Conservation (phyloP, 2,797 vertebrate genomes). For the Danio choprae region DNA sequence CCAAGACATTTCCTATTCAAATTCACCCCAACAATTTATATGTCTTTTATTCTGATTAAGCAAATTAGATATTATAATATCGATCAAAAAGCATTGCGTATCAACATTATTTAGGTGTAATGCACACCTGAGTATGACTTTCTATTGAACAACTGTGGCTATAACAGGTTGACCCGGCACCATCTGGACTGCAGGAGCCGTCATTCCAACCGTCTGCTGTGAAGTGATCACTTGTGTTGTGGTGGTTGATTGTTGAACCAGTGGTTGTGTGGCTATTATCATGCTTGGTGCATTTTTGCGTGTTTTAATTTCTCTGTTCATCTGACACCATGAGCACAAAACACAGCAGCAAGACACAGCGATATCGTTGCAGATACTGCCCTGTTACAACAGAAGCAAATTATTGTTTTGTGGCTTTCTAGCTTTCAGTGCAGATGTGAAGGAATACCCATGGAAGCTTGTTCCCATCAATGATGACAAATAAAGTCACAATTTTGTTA, state of each 20-base stretch:
- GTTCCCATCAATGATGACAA: too few species aligned
- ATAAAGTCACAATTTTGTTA: too few species aligned
- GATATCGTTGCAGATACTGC: slow-evolving; percentile 70
- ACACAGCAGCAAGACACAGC: slow-evolving; percentile 59
- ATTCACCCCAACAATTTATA: neutral
- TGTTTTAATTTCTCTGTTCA: slow-evolving; percentile 68
- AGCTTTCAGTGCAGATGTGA: too few species aligned
- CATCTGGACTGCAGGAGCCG: neutral
- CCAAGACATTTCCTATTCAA: neutral
- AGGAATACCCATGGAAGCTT: too few species aligned
- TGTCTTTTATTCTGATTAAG: neutral
- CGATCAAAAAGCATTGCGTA: neutral
- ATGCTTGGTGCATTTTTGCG: neutral
- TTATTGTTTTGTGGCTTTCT: neutral
- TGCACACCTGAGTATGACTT: neutral
- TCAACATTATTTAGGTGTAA: neutral
- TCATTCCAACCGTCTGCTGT: neutral
- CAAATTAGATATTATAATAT: neutral
- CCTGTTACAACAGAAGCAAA: slow-evolving; percentile 60
- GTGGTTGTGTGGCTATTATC: slow-evolving; percentile 7
- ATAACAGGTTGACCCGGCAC: neutral
- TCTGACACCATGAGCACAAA: slow-evolving; percentile 74
- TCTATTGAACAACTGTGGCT: neutral
- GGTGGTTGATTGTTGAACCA: neutral
- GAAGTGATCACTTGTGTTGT: neutral